These are phyloP conservation scores for Connochaetes taurinus DNA, from an alignment of 2,113 vertebrate species.

Conservation along the genomic window DNA sequence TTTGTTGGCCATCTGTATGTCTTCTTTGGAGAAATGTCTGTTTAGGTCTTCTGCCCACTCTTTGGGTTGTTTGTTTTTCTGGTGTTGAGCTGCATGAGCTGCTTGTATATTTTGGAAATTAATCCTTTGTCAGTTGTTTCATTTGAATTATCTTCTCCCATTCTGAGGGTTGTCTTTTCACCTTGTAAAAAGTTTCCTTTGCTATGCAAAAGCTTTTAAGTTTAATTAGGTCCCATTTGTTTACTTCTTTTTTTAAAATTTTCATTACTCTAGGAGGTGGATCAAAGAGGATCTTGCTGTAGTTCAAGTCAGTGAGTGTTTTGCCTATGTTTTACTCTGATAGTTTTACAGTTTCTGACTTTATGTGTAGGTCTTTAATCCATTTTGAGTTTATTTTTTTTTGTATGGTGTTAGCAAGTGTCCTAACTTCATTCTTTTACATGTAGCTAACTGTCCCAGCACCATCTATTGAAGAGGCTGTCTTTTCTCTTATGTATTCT, in stretches of 20 bases:
- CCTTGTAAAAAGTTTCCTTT: neutral
- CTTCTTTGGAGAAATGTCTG: neutral
- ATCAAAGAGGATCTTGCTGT: neutral
- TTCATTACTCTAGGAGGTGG: neutral
- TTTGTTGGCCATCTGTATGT: neutral
- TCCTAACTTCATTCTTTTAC: neutral
- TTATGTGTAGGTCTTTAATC: neutral
- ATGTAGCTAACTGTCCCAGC: neutral
- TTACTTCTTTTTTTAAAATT: neutral
- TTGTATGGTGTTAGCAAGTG: neutral
- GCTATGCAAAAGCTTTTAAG: neutral
- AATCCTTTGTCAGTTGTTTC: neutral
- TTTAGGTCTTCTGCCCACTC: neutral
- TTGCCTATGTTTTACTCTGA: neutral
- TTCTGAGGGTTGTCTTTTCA: neutral
- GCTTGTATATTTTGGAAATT: neutral
- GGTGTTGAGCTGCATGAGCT: neutral
- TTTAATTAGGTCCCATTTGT: neutral
- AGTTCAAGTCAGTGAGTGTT: neutral
- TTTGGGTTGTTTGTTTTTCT: neutral
- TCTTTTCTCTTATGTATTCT: neutral
- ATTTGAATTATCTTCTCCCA: neutral
- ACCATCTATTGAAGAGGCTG: neutral
- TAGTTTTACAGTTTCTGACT: neutral
- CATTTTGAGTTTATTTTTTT: neutral